Percentiles rank a stretch among this genome's conserved stretches.
Evolutionary conservation across 2,113 vertebrate genomes (phyloP).

Genomic region (Oxyruncus cristatus): DNA sequence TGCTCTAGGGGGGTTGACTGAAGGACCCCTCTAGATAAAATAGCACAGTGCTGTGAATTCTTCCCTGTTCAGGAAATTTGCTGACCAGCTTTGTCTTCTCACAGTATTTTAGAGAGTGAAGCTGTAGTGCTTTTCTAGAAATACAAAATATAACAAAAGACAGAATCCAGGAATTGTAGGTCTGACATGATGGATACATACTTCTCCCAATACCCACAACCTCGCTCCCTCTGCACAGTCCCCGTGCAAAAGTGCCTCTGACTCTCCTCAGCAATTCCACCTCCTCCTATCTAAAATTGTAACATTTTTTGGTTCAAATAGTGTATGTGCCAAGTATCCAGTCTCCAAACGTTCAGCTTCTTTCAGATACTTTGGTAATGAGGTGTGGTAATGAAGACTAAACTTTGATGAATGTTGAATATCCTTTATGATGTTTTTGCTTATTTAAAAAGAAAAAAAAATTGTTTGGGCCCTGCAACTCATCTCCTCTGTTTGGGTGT

Average conservation of each 20-base stretch:
- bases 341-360: not conserved
- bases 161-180: not conserved
- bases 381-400: not conserved
- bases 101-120: not conserved
- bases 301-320: not conserved
- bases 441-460: not conserved
- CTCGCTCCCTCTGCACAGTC: not conserved
- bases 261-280: not conserved
- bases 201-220: not conserved
- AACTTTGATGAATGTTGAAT: not conserved
- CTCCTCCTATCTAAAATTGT: not conserved
- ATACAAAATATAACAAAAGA: not conserved
- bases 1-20: not conserved
- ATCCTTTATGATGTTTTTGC: not conserved
- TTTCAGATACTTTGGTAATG: not conserved
- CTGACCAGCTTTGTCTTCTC: not conserved
- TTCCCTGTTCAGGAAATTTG: not conserved
- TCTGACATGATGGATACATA: not conserved
- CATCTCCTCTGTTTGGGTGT: not conserved
- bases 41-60: not conserved
- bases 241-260: not conserved
- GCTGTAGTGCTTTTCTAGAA: not conserved
- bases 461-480: not conserved
- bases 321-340: not conserved
- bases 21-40: not conserved